Evolutionary conservation across 2,888 invertebrate genomes (phyloP), one percentile per base, ranked within the genome.

Genomic region (Caenorhabditis imperialis): DNA sequence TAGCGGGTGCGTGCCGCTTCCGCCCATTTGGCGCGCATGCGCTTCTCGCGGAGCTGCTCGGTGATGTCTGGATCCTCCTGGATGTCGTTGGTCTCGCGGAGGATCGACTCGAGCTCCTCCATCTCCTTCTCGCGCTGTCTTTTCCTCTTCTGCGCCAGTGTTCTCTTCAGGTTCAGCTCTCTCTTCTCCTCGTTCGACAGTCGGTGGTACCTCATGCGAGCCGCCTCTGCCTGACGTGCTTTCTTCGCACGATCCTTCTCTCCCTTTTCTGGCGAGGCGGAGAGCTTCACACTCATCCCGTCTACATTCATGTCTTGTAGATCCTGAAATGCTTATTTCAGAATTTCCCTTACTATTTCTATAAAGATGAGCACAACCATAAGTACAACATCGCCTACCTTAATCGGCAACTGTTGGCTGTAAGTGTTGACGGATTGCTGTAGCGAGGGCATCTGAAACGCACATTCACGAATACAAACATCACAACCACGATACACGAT

Each of bases 1-100:
- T 78, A 81, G 12, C 86, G 75, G 7, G 82, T 77, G 6, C 86
- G 77, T 1, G 86, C 86, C n/a, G 86, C 86, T 63, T 86, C 86
- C 2, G 86, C 86, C 86, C 86, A 86, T 53, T 84, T 82, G 18
- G 86, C 86, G 14, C 86, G 77, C 84, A 86, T 85, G 35, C 86
- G 58, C 53, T 85, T 86, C 72, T 86, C 86, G 1, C 85, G 74
- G 27, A 86, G 69, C 57, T 87, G 87, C 44, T 87, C 87, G 7
- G 84, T 85, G 33, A 86, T 82, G 45, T 86, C 86, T 6, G 86
- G 86, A 70, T 86, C 86, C 51, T 86, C 86, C 55, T 84, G 70
- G 48, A 86, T 86, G 54, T 86, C 86, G 48, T 85, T 85, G 18
- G 81, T 84, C 62, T 83, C 79, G 7, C 87, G 71, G 3, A 86